Conservation (phyloP, 2,113 vertebrate genomes). For the Mustelus asterias region DNA sequence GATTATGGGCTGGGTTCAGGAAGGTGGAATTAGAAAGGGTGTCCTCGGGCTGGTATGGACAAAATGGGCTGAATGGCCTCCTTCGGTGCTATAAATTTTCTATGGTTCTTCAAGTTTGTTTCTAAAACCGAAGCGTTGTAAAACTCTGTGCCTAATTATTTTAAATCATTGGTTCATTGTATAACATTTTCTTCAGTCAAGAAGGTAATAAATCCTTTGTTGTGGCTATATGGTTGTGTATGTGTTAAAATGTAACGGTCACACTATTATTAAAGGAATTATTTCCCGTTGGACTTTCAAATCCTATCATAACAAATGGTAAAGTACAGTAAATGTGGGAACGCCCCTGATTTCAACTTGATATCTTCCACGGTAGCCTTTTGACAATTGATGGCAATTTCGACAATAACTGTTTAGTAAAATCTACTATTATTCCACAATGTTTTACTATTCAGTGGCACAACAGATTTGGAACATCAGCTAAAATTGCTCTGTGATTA, state of each 20-base stretch:
- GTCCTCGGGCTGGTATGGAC: no score
- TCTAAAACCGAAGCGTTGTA: not conserved
- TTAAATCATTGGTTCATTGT: not conserved
- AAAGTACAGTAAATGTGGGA: not conserved
- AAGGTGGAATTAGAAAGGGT: no score
- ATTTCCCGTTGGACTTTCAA: not conserved
- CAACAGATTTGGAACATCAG: not conserved
- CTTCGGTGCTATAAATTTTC: no score
- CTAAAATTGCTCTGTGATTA: not conserved
- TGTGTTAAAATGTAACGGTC: not conserved
- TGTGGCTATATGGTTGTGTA: not conserved
- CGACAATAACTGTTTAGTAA: no score
- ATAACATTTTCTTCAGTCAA: not conserved
- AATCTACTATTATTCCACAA: not conserved
- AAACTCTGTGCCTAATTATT: not conserved
- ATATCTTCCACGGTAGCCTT: not conserved
- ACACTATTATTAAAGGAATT: not conserved
- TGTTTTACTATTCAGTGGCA: not conserved
- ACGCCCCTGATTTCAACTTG: not conserved
- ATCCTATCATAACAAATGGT: not conserved
- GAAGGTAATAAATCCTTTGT: not conserved
- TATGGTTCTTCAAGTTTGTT: not conserved
- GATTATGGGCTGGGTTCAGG: no score
- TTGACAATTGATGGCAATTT: not conserved
- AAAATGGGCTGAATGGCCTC: no score